These are phyloP conservation scores for Panorpa germanica DNA, from an alignment of 2,888 invertebrate genomes.

Conservation along the genomic window DNA sequence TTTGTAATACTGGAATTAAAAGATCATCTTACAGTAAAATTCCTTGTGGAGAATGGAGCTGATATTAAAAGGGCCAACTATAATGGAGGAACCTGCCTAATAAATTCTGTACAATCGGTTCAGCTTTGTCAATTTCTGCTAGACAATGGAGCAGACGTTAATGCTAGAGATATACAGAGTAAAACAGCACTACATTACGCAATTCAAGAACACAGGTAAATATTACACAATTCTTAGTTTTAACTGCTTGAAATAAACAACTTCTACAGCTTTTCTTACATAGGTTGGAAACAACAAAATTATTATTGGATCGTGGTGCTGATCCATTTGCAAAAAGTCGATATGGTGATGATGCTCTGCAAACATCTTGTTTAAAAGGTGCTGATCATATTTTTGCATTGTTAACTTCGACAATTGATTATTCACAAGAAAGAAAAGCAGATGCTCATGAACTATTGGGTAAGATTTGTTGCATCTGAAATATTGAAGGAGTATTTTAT, in stretches of 20 bases:
- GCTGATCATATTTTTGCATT: slow-evolving; percentile 52
- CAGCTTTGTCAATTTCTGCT: slow-evolving; percentile 64
- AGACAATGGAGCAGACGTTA: slow-evolving; percentile 60
- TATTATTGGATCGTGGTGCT: slow-evolving; percentile 63
- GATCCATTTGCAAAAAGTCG: slow-evolving; percentile 53
- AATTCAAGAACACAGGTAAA: slow-evolving; percentile 55
- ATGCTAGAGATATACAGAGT: slow-evolving; percentile 74
- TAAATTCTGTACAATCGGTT: slow-evolving; percentile 79
- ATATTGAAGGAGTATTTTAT: too few species aligned
- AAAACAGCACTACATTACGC: slow-evolving; percentile 89
- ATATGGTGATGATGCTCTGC: slow-evolving; percentile 73
- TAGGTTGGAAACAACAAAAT: slow-evolving; percentile 61
- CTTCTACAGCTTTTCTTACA: background rate
- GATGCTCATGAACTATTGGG: slow-evolving; percentile 78
- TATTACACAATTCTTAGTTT: slow-evolving; percentile 5
- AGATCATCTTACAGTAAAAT: slow-evolving; percentile 32
- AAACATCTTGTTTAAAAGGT: slow-evolving; percentile 69
- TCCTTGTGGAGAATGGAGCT: slow-evolving; percentile 60
- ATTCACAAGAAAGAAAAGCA: slow-evolving; percentile 47
- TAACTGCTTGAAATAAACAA: background rate
- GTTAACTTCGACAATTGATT: slow-evolving; percentile 39
- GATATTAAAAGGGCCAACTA: slow-evolving; percentile 70
- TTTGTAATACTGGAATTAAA: background rate
- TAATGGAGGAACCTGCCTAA: slow-evolving; percentile 84
- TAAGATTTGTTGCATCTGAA: slow-evolving; percentile 12